phyloP scores from a whole-genome alignment of 30 jellyfish, hydroid and myxozoan species.

The Clytia hemisphaerica region DNA sequence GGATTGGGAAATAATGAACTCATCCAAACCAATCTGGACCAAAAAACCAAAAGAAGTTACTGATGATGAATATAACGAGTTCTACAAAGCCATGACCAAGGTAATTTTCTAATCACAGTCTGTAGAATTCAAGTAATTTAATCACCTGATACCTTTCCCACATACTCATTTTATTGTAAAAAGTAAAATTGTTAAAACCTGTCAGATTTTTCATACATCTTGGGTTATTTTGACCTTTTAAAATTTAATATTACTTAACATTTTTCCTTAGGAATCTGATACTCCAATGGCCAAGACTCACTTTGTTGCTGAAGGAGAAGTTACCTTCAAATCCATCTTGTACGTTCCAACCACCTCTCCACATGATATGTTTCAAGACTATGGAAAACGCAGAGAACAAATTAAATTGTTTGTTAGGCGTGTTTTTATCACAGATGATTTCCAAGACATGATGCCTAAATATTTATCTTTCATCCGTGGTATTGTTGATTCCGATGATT shows the following conservation, averaged over 20 bases:
- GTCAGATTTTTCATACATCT: not conserved
- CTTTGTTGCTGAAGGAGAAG: slow-evolving; percentile 99
- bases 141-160: too few relatives aligned
- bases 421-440: slow-evolving; percentile 94
- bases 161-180: too few relatives aligned
- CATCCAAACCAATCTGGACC: slow-evolving; percentile 94
- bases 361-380: slow-evolving; percentile 82
- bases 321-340: slow-evolving; percentile 86
- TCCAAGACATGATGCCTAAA: slow-evolving; percentile 96
- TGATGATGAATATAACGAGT: slow-evolving; percentile 92
- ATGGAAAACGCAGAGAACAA: slow-evolving; percentile 89
- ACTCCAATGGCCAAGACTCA: slow-evolving; percentile 97
- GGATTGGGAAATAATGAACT: slow-evolving; percentile 94
- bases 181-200: not conserved
- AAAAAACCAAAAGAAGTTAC: slow-evolving; percentile 87
- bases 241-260: not conserved
- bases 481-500: slow-evolving; percentile 97
- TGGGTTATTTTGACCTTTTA: not conserved
- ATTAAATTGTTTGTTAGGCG: slow-evolving; percentile 92
- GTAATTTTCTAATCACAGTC: slow-evolving; percentile 51
- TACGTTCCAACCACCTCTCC: slow-evolving; percentile 95
- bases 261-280: slow-evolving; percentile 60
- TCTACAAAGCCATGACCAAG: slow-evolving; percentile 78
- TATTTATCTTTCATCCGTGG: slow-evolving; percentile 86
- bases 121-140: too few relatives aligned